phyloP scores from a whole-genome alignment of 2,797 vertebrate species.

The Cryptoblepharus egeriae region DNA sequence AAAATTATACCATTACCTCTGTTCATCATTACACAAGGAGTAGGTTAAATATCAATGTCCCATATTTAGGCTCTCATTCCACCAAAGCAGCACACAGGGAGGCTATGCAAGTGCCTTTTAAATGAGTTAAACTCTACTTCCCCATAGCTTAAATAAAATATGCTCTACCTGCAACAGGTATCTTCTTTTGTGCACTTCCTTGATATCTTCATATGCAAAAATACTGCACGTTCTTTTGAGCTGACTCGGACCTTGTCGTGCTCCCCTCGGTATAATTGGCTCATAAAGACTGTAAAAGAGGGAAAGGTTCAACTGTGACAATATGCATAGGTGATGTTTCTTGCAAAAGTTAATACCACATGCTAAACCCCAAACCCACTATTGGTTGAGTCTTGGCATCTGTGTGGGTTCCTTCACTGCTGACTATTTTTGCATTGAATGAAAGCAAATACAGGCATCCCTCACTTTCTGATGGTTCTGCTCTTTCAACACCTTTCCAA shows the following conservation, averaged over 20 bases:
- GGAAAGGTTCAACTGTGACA: constrained; percentile 11
- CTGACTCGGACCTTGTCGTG: constrained; percentile 93
- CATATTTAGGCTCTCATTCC: background rate
- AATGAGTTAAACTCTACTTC: background rate
- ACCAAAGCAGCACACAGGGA: background rate
- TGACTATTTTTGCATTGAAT: too few relatives aligned
- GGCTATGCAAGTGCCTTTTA: background rate
- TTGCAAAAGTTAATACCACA: background rate
- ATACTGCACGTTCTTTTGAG: constrained; percentile 96
- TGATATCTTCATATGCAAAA: constrained; percentile 98
- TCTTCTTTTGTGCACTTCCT: constrained; percentile 96
- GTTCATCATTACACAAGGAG: background rate
- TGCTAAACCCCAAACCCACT: background rate
- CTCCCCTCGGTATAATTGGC: constrained; percentile 95
- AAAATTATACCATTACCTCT: background rate
- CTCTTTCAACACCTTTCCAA: too few relatives aligned
- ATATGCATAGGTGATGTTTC: background rate
- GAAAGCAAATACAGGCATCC: too few relatives aligned
- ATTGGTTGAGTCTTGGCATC: too few relatives aligned
- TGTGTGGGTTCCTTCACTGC: too few relatives aligned
- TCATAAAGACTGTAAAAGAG: constrained; percentile 88
- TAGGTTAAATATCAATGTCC: background rate
- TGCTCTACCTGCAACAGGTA: constrained; percentile 92
- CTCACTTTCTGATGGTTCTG: too few relatives aligned
- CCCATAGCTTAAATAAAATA: background rate